Base-by-base conservation (phyloP, 2,113 vertebrate genomes). In the Uria lomvia region DNA sequence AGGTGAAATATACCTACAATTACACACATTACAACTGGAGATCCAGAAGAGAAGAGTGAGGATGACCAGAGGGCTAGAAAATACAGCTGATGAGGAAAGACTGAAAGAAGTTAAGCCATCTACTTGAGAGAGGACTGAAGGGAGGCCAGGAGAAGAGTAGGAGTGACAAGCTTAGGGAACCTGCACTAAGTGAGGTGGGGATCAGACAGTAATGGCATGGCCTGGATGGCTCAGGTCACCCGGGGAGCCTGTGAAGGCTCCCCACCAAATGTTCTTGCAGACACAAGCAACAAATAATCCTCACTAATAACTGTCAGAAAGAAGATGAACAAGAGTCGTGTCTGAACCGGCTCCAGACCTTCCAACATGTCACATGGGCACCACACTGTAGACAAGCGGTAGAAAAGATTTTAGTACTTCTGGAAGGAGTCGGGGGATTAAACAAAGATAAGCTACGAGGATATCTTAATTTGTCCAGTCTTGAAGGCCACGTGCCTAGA, bases 151-250 rank as follows among this genome's bases (percentile, higher is more conserved):
- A 36, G 23, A 62, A 52, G 18, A 53, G 32, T 15, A 58, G 6
- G 11, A 58, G 5, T 42, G 24, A 78, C 24, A 53, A 36, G 19
- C 34, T 59, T 42, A 55, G 32, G n/a, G 13, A 82, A 71, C 15
- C 5, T 67, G 34, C 13, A 16, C 30, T 18, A 26, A 43, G 3
- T 8, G 9, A 67, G 0, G 0, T 34, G 27, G 56, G 59, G 12
- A 40, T 63, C 30, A 79, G 32, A 30, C 8, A 23, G 18, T 17
- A n/a, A 27, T 38, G 30, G n/a, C 45, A 29, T 55, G 6, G 47
- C 45, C 27, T 74, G 10, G 26, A 43, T 43, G 30, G 45, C 26
- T 80, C 8, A 53, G 18, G 16, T 40, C 50, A 62, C 21, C 6
- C 30, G 24, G 13, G 4, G 17, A 65, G 2, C 26, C 43, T 47